A percentile compares a stretch with the other conserved stretches of the same genome.
Evolutionary conservation across 2,888 invertebrate species (phyloP).

Genomic region (Adelphocoris suturalis): DNA sequence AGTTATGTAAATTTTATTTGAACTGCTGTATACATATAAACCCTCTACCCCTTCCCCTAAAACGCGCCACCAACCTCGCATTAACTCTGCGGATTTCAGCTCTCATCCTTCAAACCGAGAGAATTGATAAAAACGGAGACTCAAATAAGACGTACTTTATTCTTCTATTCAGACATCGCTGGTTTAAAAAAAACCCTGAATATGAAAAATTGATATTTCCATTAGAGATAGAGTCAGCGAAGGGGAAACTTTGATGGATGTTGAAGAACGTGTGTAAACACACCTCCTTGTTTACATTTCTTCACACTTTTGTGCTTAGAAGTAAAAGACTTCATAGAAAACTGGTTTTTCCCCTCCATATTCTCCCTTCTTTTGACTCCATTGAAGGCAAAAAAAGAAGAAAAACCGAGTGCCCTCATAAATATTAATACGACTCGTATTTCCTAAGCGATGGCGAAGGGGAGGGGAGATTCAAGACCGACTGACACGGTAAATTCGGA

Average conservation of each 20-base stretch:
- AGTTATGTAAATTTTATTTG: too few relatives aligned
- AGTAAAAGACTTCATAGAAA: not conserved
- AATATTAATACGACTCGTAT: too few relatives aligned
- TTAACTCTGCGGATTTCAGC: too few relatives aligned
- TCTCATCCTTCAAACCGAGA: not conserved
- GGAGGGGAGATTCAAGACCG: not conserved
- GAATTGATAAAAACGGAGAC: not conserved
- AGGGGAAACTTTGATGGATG: slow-evolving; percentile 20
- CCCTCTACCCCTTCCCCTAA: too few relatives aligned
- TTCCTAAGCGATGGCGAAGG: not conserved
- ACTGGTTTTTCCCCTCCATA: not conserved
- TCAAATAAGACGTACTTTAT: not conserved
- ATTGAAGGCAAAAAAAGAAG: not conserved
- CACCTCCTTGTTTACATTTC: slow-evolving; percentile 42
- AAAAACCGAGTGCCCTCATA: too few relatives aligned
- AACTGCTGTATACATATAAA: too few relatives aligned
- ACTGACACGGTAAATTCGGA: too few relatives aligned
- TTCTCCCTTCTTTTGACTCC: not conserved
- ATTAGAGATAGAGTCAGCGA: not conserved
- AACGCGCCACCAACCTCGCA: too few relatives aligned
- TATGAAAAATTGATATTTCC: slow-evolving; percentile 56
- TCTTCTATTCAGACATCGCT: too few relatives aligned
- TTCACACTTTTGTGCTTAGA: slow-evolving; percentile 40
- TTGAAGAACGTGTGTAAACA: slow-evolving; percentile 42
- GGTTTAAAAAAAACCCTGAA: not conserved